phyloP scores from a whole-genome alignment of 2,888 invertebrate genomes.

The Tortricodes alternella region DNA sequence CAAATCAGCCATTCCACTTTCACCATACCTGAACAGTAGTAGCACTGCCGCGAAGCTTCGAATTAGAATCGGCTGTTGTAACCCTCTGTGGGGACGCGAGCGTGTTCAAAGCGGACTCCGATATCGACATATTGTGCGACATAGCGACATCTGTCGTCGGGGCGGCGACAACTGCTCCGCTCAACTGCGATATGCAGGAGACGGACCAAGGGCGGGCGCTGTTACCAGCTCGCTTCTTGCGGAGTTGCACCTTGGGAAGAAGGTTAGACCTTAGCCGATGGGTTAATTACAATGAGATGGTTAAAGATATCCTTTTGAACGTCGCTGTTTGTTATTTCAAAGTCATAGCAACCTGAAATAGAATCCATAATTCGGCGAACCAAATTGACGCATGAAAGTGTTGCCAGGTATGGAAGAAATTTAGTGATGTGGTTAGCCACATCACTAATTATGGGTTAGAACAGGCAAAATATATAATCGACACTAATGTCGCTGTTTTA shows the following conservation, averaged over 20 bases:
- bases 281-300: conserved; percentile 10
- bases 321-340: too few species aligned
- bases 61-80: conserved; percentile 69
- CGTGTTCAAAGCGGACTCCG: conserved; percentile 93
- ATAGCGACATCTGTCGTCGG: conserved; percentile 64
- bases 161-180: conserved; percentile 74
- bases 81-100: conserved; percentile 81
- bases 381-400: too few species aligned
- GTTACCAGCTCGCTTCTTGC: conserved; percentile 83
- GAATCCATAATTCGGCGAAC: too few species aligned
- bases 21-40: conserved; percentile 73
- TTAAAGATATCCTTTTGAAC: too few species aligned
- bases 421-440: too few species aligned
- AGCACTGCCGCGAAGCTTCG: conserved; percentile 73
- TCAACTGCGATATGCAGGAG: conserved; percentile 90
- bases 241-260: conserved; percentile 82
- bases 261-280: conserved; percentile 39
- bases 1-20: neutral
- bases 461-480: too few species aligned
- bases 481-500: too few species aligned
- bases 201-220: conserved; percentile 93
- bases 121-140: conserved; percentile 89
- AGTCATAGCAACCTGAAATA: too few species aligned
- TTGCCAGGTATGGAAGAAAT: too few species aligned
- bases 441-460: too few species aligned